Conservation (phyloP, 2,888 invertebrate genomes). For the Dasysyrphus tricinctus region DNA sequence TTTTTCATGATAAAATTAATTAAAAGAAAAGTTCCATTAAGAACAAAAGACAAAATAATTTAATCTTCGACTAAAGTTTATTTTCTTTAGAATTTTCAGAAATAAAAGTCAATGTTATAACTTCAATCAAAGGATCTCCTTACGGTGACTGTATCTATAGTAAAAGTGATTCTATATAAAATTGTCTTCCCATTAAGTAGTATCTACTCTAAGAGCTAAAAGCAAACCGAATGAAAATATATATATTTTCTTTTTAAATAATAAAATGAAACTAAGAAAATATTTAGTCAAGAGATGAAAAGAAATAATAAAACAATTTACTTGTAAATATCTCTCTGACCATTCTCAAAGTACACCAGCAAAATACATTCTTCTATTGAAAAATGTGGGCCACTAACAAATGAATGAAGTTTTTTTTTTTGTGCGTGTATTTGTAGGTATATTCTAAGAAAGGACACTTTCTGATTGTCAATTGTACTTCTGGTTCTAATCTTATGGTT, state of each 20-base stretch:
- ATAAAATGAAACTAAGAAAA: neutral
- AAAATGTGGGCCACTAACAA: neutral
- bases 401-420: neutral
- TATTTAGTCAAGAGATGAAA: neutral
- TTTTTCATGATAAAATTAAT: too few species aligned
- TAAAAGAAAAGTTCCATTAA: neutral
- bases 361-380: neutral
- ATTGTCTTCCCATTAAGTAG: neutral
- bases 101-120: neutral
- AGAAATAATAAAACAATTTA: constrained; percentile 3
- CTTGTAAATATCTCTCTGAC: neutral
- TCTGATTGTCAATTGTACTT: neutral
- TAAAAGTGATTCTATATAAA: neutral
- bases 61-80: neutral
- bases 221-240: neutral
- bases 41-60: neutral
- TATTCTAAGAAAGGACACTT: neutral
- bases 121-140: neutral
- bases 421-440: neutral
- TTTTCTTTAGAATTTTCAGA: neutral
- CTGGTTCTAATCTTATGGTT: neutral
- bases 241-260: neutral
- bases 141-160: neutral
- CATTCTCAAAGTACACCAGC: neutral
- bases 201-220: neutral